Conservation (phyloP, 1,140 invertebrate genomes). For the Holcopasites calliopsidis region DNA sequence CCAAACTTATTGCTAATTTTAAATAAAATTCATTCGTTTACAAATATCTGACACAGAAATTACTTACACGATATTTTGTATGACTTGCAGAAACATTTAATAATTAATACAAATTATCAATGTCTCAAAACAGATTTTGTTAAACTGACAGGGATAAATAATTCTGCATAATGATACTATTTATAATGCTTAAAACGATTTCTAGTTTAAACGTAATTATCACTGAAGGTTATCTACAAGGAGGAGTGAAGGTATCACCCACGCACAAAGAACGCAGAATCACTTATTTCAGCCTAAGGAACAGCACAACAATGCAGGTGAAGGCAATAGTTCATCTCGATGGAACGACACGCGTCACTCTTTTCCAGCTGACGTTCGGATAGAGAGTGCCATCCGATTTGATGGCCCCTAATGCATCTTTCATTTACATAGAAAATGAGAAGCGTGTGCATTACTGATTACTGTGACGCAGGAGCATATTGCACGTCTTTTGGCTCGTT, state of each 20-base stretch:
- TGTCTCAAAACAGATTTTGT: no score
- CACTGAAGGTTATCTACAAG: no score
- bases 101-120: no score
- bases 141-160: no score
- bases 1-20: no score
- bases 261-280: neutral
- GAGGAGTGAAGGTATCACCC: neutral
- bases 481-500: neutral
- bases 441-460: constrained; percentile 37
- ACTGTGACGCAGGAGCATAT: constrained; percentile 10
- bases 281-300: constrained; percentile 2
- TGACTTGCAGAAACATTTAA: no score
- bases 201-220: no score
- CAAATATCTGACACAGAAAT: no score
- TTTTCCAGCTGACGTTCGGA: neutral
- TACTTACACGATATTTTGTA: no score
- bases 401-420: constrained; percentile 37
- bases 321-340: constrained; percentile 9
- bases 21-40: no score
- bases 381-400: constrained; percentile 34
- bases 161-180: no score
- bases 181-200: no score
- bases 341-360: neutral
- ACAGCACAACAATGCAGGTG: neutral
- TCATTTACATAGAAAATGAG: constrained; percentile 23